Evolutionary conservation across 1,140 invertebrate species (phyloP).

Genomic region (Monochamus saltuarius): DNA sequence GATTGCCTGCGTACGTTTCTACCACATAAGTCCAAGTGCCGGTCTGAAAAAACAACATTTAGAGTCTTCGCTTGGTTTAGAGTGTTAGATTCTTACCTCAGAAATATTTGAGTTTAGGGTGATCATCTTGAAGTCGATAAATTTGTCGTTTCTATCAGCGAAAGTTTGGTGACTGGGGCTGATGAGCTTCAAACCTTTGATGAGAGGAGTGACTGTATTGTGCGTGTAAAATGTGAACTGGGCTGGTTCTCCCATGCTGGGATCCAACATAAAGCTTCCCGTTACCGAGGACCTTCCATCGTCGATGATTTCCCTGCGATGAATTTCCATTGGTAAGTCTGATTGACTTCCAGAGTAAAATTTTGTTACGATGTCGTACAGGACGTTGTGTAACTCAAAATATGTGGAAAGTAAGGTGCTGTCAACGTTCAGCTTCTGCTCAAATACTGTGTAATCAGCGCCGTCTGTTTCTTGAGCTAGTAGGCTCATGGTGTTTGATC

Average conservation of each 20-base stretch:
- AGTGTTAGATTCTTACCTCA: constrained; percentile 47
- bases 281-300: constrained; percentile 53
- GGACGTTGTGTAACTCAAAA: constrained; percentile 56
- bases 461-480: constrained; percentile 54
- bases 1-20: constrained; percentile 58
- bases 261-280: constrained; percentile 55
- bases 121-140: constrained; percentile 56
- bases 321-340: constrained; percentile 58
- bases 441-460: constrained; percentile 54
- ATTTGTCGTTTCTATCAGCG: constrained; percentile 50
- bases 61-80: background rate
- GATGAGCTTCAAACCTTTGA: constrained; percentile 52
- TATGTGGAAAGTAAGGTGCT: constrained; percentile 55
- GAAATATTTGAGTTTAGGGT: constrained; percentile 55
- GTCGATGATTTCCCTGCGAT: constrained; percentile 53
- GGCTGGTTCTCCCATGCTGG: constrained; percentile 53
- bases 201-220: constrained; percentile 54
- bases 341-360: constrained; percentile 55
- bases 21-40: constrained; percentile 62
- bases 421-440: constrained; percentile 56
- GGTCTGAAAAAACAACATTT: constrained; percentile 44
- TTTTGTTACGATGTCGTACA: constrained; percentile 53
- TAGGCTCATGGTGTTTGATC: constrained; percentile 50
- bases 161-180: constrained; percentile 54
- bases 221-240: constrained; percentile 55